These are phyloP conservation scores for Aphidius gifuensis DNA, from an alignment of 1,140 invertebrate species.

Conservation along the genomic window DNA sequence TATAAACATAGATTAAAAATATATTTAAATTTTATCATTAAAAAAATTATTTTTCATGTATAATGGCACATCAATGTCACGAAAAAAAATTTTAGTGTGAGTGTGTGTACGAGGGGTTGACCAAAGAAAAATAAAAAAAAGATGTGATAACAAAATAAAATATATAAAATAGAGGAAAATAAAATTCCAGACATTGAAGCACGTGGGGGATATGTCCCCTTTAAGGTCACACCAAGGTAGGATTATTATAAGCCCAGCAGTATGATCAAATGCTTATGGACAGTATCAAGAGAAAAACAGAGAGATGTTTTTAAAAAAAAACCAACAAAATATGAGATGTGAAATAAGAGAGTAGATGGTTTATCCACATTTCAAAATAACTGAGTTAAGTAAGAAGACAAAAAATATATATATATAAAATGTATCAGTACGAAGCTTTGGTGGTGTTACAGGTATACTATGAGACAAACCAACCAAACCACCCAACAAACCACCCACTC, in stretches of 20 bases:
- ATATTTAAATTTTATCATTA: no score
- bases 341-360: neutral
- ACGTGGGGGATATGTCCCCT: conserved; percentile 21
- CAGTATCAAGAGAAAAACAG: neutral
- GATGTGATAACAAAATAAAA: neutral
- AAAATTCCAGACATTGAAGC: conserved; percentile 1
- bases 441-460: no score
- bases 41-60: no score
- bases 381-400: neutral
- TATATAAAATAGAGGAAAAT: no score
- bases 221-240: conserved; percentile 19
- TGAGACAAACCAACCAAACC: no score
- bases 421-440: no score
- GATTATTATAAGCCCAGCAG: conserved; percentile 26
- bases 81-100: neutral
- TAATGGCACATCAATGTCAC: no score
- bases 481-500: no score
- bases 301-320: neutral
- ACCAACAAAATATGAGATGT: neutral
- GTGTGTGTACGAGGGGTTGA: neutral
- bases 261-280: conserved; percentile 23
- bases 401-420: no score
- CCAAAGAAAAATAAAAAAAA: neutral
- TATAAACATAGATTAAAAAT: no score
- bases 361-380: conserved; percentile 16